phyloP scores from a whole-genome alignment of 2,888 invertebrate species.

The Xestia c-nigrum region DNA sequence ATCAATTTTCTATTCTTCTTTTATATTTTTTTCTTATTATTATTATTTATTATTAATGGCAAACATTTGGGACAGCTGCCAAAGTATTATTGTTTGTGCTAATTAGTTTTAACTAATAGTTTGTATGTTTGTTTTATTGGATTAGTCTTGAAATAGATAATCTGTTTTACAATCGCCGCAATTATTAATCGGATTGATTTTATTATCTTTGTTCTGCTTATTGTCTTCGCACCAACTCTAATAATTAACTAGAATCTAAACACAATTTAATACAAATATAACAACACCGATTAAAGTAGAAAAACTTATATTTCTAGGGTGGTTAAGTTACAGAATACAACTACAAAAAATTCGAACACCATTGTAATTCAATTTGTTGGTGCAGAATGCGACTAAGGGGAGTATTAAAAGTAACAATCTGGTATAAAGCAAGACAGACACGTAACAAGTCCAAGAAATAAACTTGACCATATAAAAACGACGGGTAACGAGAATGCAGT shows the following conservation, averaged over 20 bases:
- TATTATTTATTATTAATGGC: too few species aligned
- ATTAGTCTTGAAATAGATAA: neutral
- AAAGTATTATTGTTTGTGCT: slow-evolving; percentile 48
- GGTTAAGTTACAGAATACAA: neutral
- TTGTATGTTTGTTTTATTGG: slow-evolving; percentile 10
- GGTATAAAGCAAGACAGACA: slow-evolving; percentile 54
- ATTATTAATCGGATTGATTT: neutral
- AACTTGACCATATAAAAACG: slow-evolving; percentile 83
- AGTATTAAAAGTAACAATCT: slow-evolving; percentile 55
- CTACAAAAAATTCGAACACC: neutral
- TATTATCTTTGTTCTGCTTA: neutral
- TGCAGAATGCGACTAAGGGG: slow-evolving; percentile 50
- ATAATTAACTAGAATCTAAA: neutral
- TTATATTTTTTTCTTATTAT: too few species aligned
- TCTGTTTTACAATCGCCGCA: neutral
- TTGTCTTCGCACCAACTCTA: neutral
- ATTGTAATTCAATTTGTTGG: slow-evolving; percentile 32
- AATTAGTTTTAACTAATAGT: slow-evolving; percentile 39
- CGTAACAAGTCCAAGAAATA: slow-evolving; percentile 71
- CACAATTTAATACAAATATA: neutral
- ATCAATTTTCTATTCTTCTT: too few species aligned
- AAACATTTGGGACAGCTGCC: slow-evolving; percentile 53
- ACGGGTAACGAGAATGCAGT: slow-evolving; percentile 83
- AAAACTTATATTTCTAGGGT: neutral
- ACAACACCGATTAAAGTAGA: neutral